Percentiles rank a stretch among this genome's conserved stretches.
Evolutionary conservation across 2,797 vertebrate genomes (phyloP).

Genomic region (Neoniphon sammara): DNA sequence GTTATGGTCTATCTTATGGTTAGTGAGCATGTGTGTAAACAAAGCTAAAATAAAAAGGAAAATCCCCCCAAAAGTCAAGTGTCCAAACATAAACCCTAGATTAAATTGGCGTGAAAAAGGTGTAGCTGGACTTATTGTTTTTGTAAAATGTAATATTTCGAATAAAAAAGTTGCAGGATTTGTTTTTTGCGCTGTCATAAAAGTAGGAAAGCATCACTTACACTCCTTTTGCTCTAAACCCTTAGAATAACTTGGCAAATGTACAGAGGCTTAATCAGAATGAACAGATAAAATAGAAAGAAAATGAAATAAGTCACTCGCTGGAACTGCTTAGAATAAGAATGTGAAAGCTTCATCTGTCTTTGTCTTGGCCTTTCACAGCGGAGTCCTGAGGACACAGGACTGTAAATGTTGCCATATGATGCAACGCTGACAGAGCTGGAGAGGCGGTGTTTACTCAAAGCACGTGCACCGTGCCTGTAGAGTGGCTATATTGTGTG

Average conservation of each 20-base stretch:
- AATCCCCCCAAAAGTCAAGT: background rate
- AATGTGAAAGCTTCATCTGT: conserved; percentile 2
- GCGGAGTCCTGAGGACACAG: conserved; percentile 4
- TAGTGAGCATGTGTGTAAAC: too few relatives aligned
- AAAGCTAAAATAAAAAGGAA: background rate
- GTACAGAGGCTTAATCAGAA: background rate
- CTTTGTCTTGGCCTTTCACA: conserved; percentile 24
- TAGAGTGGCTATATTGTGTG: conserved; percentile 31
- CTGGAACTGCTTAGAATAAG: background rate
- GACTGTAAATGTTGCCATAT: conserved; percentile 36
- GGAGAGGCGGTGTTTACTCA: conserved; percentile 41
- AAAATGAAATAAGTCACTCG: background rate
- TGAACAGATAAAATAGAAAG: background rate
- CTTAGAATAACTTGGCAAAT: background rate
- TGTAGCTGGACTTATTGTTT: background rate
- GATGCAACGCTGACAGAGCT: conserved; percentile 39
- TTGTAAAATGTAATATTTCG: too few relatives aligned
- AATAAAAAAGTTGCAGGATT: background rate
- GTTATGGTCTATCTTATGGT: too few relatives aligned
- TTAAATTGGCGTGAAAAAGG: background rate
- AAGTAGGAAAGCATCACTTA: too few relatives aligned
- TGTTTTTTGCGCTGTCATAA: background rate
- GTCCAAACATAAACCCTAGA: background rate
- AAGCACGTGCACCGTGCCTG: conserved; percentile 61
- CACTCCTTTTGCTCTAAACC: too few relatives aligned